Percentiles rank a stretch among this genome's conserved stretches.
Evolutionary conservation across 2,888 invertebrate genomes (phyloP).

Genomic region (Habroteleia sp.): DNA sequence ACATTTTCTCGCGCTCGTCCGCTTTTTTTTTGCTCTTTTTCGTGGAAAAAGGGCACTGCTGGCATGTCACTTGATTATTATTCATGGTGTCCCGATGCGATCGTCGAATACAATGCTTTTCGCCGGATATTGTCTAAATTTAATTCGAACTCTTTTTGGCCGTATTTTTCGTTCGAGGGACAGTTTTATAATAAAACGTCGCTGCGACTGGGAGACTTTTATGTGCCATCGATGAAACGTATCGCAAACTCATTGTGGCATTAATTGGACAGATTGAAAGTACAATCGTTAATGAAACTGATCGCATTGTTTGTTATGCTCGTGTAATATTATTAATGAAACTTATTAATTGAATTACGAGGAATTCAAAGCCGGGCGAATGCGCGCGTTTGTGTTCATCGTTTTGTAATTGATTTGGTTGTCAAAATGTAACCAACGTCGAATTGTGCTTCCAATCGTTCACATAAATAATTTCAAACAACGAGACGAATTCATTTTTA

Average conservation of each 20-base stretch:
- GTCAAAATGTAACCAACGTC: conserved; percentile 4
- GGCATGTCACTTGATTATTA: conserved; percentile 1
- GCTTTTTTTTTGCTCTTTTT: conserved; percentile 4
- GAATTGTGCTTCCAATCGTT: background rate
- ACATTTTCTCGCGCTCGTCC: background rate
- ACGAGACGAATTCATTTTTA: background rate
- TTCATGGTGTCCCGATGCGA: conserved; percentile 4
- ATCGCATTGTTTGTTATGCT: conserved; percentile 1
- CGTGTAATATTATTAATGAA: conserved; percentile 28
- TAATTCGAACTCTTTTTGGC: conserved; percentile 4
- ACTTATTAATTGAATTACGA: conserved; percentile 23
- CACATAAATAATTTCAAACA: background rate
- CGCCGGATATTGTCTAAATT: background rate
- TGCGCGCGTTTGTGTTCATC: conserved; percentile 3
- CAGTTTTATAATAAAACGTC: conserved; percentile 4
- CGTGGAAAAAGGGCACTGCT: conserved; percentile 1
- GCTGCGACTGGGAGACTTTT: background rate
- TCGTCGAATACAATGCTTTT: background rate
- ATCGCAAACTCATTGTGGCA: conserved; percentile 15
- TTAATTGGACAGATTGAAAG: conserved; percentile 24
- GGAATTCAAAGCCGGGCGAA: background rate
- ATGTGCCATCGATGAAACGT: conserved; percentile 1
- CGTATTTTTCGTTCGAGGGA: background rate
- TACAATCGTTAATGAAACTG: conserved; percentile 24
- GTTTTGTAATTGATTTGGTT: conserved; percentile 18